Evolutionary conservation across 1,140 invertebrate species (phyloP), one percentile per base, ranked within the genome.

Genomic region (Cydia pomonella): DNA sequence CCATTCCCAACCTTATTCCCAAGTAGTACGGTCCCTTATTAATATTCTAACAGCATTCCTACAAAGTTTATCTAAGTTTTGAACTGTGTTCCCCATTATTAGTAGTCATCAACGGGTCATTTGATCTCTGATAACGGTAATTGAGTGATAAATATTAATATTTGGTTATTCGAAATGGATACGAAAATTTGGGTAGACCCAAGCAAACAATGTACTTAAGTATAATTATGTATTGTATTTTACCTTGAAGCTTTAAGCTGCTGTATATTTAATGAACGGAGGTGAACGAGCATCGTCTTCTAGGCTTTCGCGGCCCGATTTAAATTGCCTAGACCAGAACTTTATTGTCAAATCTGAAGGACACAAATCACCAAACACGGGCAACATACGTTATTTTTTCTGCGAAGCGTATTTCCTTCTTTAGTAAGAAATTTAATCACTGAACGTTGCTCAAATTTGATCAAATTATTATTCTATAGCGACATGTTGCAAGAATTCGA

Each of bases 71-170:
- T 69, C 64, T 41, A 69, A 69, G 64, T 69, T 69, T 69, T 69
- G 33, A 69, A 69, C 27, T 33, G 16, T 33, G 63, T 66, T 69
- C 12, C 29, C 64, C 64, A 69, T 69, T 69, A 69, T 69, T 41
- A 69, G 64, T 18, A 27, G 64, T 18, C 64, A 69, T 69, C 64
- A 69, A 18, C 64, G 64, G 64, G 64, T 41, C 64, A 69, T 69
- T 69, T 69, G 64, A 69, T 69, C 27, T 33, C n/a, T 69, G 64
- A 69, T 69, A 69, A 69, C 64, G 18, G 29, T 69, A 69, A 69
- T 69, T 69, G 64, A 69, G 64, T 69, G 64, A 69, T 33, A 69
- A 41, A 69, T 33, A 69, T 69, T 69, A 69, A 69, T 69, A 69
- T 66, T 66, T 69, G 64, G 64, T 38, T 38, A 69, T 18, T 33